A percentile compares a stretch with the other conserved stretches of the same genome.
Conservation (phyloP, 2,113 vertebrate species). For the Oncorhynchus tshawytscha region DNA sequence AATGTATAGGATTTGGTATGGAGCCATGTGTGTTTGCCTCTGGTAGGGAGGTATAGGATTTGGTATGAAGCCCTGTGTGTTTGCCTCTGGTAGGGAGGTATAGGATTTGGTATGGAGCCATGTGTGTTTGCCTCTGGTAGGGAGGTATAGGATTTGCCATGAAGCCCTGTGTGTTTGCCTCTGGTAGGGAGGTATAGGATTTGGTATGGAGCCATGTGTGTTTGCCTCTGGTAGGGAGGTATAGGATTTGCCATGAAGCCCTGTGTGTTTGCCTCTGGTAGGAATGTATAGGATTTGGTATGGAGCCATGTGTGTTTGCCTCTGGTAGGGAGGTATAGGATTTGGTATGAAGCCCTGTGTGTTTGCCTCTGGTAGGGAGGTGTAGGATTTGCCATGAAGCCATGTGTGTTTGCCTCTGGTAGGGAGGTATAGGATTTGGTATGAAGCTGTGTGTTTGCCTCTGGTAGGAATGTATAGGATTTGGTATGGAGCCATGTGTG, state of each 20-base stretch:
- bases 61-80: no score
- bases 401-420: no score
- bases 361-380: background rate
- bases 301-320: background rate
- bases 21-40: background rate
- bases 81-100: background rate
- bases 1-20: background rate
- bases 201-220: no score
- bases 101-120: background rate
- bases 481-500: no score
- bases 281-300: background rate
- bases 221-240: no score
- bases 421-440: background rate
- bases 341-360: no score
- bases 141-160: no score
- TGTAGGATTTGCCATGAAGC: no score
- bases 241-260: background rate
- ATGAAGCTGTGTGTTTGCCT: no score
- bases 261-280: background rate
- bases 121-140: background rate
- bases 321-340: background rate
- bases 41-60: background rate
- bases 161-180: background rate
- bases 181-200: background rate
- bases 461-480: background rate